A percentile compares a stretch with the other conserved stretches of the same genome.
Evolutionary conservation across 2,888 invertebrate genomes (phyloP).

Genomic region (Platycheirus albimanus): DNA sequence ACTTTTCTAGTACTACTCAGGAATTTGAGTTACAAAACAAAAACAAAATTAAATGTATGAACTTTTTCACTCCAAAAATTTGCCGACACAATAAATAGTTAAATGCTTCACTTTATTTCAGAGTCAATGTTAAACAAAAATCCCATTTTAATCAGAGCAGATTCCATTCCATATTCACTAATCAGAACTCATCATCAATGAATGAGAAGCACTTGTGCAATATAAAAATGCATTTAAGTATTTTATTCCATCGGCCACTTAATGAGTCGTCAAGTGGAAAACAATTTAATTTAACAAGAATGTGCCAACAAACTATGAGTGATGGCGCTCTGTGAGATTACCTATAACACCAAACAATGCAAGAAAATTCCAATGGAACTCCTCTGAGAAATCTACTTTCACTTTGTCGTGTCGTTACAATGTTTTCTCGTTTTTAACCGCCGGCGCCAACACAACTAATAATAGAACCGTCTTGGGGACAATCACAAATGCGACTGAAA

Average conservation of each 20-base stretch:
- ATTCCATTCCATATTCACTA: conserved; percentile 14
- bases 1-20: not conserved
- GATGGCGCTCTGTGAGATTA: conserved; percentile 47
- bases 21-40: conserved; percentile 15
- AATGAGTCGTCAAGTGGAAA: conserved; percentile 35
- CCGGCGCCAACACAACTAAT: conserved; percentile 16
- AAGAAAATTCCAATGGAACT: conserved; percentile 48
- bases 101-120: conserved; percentile 16
- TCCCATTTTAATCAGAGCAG: conserved; percentile 22
- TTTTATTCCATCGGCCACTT: conserved; percentile 30
- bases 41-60: conserved; percentile 7
- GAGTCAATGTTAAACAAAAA: conserved; percentile 23
- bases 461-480: conserved; percentile 53
- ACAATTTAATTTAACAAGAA: conserved; percentile 47
- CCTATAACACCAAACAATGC: conserved; percentile 22
- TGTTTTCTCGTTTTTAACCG: conserved; percentile 4
- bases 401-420: conserved; percentile 40
- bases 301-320: conserved; percentile 26
- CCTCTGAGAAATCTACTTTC: conserved; percentile 58
- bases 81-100: conserved; percentile 17
- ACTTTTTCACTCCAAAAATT: conserved; percentile 8
- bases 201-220: conserved; percentile 37
- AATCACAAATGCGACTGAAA: conserved; percentile 62
- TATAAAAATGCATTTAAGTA: conserved; percentile 21
- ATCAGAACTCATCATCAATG: conserved; percentile 28